A percentile compares a stretch with the other conserved stretches of the same genome.
phyloP scores from a whole-genome alignment of 1,140 invertebrate genomes.

The Trachymyrmex cornetzi region DNA sequence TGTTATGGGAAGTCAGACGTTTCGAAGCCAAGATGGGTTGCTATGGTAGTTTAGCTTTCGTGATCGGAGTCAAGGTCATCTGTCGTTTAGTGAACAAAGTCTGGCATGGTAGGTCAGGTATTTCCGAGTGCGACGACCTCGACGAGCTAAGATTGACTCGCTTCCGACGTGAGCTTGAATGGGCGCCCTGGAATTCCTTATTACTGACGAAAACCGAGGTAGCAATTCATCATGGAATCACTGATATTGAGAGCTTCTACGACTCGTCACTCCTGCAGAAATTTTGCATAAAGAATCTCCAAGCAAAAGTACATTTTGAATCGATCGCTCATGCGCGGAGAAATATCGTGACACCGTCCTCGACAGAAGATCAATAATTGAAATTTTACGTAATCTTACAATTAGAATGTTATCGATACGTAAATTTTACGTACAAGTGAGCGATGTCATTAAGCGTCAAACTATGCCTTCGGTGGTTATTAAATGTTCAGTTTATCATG shows the following conservation, averaged over 20 bases:
- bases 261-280: constrained; percentile 79
- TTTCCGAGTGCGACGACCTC: constrained; percentile 89
- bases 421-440: too few relatives aligned
- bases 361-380: constrained; percentile 28
- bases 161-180: constrained; percentile 88
- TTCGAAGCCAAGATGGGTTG: constrained; percentile 85
- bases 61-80: constrained; percentile 88
- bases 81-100: constrained; percentile 89
- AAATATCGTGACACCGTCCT: constrained; percentile 37
- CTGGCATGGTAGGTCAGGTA: constrained; percentile 90
- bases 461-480: too few relatives aligned
- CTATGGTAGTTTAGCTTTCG: constrained; percentile 87
- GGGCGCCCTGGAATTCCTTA: constrained; percentile 92
- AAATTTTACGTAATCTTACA: neutral
- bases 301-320: constrained; percentile 82
- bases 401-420: too few relatives aligned
- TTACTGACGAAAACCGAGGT: constrained; percentile 89
- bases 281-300: constrained; percentile 82
- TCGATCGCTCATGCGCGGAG: constrained; percentile 30
- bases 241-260: constrained; percentile 78
- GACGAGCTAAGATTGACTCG: constrained; percentile 88
- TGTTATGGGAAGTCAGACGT: constrained; percentile 88
- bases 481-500: too few relatives aligned
- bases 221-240: constrained; percentile 85
- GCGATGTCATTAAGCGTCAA: too few relatives aligned